Conservation (phyloP, 53 echinoderm and acorn worm species). For the Holothuria scabra region DNA sequence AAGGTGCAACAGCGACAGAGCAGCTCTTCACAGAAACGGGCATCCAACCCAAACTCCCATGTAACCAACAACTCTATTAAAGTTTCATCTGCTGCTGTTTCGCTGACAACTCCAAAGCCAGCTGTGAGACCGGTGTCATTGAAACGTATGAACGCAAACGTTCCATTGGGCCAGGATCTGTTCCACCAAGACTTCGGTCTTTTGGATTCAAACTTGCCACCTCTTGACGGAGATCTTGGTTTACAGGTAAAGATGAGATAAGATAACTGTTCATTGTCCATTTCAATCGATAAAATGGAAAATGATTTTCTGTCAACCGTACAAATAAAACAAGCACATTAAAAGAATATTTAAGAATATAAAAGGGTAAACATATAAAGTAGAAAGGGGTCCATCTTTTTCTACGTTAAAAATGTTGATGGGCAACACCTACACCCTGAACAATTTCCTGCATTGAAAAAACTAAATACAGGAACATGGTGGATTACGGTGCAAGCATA, state of each 20-base stretch:
- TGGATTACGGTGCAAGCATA: too few relatives aligned
- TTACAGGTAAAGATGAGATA: slow-evolving; percentile 12
- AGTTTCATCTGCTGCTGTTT: slow-evolving; percentile 7
- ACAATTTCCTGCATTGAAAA: neutral
- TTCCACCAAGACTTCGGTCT: slow-evolving; percentile 26
- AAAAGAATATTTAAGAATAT: too few relatives aligned
- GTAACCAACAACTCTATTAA: slow-evolving; percentile 12
- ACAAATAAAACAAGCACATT: too few relatives aligned
- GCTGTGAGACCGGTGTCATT: slow-evolving; percentile 4
- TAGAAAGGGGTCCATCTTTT: too few relatives aligned
- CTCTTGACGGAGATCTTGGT: slow-evolving; percentile 11
- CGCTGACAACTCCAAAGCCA: neutral
- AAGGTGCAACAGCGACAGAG: slow-evolving; percentile 16
- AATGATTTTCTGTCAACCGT: too few relatives aligned
- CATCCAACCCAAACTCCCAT: neutral
- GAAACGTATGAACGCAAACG: neutral
- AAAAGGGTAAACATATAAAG: too few relatives aligned
- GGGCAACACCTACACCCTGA: too few relatives aligned
- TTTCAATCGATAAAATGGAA: too few relatives aligned
- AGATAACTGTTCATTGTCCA: too few relatives aligned
- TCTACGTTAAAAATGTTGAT: too few relatives aligned
- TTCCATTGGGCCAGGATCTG: neutral
- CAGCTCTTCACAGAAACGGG: slow-evolving; percentile 12
- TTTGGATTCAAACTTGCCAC: neutral
- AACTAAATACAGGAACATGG: too few relatives aligned